These are phyloP conservation scores for Nephrotoma appendiculata DNA, from an alignment of 2,888 invertebrate species.

Conservation along the genomic window DNA sequence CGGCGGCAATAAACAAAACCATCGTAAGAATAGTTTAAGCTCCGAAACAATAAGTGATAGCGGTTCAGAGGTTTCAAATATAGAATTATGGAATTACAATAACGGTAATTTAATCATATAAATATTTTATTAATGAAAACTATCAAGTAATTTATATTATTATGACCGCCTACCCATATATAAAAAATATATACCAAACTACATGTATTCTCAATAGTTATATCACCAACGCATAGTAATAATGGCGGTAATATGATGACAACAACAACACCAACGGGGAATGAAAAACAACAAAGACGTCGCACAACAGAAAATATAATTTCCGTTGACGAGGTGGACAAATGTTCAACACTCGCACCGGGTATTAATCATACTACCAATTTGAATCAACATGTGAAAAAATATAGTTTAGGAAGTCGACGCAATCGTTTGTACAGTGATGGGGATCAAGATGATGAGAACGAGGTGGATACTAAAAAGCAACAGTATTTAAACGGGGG, in stretches of 20 bases:
- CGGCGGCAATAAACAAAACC: constrained; percentile 12
- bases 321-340: constrained; percentile 5
- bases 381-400: not conserved
- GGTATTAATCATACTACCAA: not conserved
- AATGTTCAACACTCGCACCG: not conserved
- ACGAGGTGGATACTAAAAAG: not conserved
- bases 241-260: not conserved
- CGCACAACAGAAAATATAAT: constrained; percentile 10
- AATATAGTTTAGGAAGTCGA: not conserved
- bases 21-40: constrained; percentile 30
- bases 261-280: not conserved
- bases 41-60: constrained; percentile 32
- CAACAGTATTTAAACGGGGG: not conserved
- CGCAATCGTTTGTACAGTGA: constrained; percentile 18
- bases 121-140: not conserved
- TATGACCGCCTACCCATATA: not conserved
- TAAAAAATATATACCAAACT: not conserved
- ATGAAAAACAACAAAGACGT: constrained; percentile 7
- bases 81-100: constrained; percentile 2
- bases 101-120: not conserved
- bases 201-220: not conserved
- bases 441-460: constrained; percentile 15
- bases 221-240: not conserved
- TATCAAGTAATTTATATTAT: not conserved
- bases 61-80: constrained; percentile 26